Conservation (phyloP, 2,888 invertebrate genomes). For the Hirtodrosophila alboralis region DNA sequence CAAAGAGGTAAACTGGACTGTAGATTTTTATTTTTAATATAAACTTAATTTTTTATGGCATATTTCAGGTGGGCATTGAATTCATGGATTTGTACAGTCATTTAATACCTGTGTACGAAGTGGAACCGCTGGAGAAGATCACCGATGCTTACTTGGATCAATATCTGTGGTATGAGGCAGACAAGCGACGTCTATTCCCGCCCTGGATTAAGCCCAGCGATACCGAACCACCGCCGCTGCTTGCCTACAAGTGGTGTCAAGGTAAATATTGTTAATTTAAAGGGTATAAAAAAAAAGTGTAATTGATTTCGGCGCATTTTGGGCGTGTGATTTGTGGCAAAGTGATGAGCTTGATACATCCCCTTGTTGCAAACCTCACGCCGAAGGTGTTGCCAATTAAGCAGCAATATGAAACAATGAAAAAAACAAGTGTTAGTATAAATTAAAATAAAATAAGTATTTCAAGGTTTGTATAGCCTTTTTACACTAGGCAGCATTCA, state of each 20-base stretch:
- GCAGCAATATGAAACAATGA: slow-evolving; percentile 8
- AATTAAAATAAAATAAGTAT: too few relatives aligned
- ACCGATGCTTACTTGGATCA: slow-evolving; percentile 99
- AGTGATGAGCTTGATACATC: slow-evolving; percentile 87
- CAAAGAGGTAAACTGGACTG: slow-evolving; percentile 89
- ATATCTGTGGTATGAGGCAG: slow-evolving; percentile 99
- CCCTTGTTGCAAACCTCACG: slow-evolving; percentile 90
- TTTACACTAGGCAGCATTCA: too few relatives aligned
- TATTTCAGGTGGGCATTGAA: slow-evolving; percentile 94
- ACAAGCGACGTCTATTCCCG: slow-evolving; percentile 97
- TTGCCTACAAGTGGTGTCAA: slow-evolving; percentile 99
- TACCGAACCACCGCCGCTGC: slow-evolving; percentile 96
- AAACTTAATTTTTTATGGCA: neutral
- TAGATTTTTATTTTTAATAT: neutral
- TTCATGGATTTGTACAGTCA: slow-evolving; percentile 99
- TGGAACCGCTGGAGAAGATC: slow-evolving; percentile 99
- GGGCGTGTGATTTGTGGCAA: slow-evolving; percentile 88
- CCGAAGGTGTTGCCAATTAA: slow-evolving; percentile 82
- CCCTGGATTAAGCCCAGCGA: slow-evolving; percentile 99
- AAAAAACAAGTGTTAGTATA: neutral
- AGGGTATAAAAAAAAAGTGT: too few relatives aligned
- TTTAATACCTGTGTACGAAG: slow-evolving; percentile 99
- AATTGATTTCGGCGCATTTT: slow-evolving; percentile 83
- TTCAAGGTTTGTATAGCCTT: too few relatives aligned
- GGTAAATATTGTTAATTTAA: slow-evolving; percentile 85